Evolutionary conservation across 2,888 invertebrate genomes (phyloP), one percentile per base, ranked within the genome.

Genomic region (Hypomecis punctinalis): DNA sequence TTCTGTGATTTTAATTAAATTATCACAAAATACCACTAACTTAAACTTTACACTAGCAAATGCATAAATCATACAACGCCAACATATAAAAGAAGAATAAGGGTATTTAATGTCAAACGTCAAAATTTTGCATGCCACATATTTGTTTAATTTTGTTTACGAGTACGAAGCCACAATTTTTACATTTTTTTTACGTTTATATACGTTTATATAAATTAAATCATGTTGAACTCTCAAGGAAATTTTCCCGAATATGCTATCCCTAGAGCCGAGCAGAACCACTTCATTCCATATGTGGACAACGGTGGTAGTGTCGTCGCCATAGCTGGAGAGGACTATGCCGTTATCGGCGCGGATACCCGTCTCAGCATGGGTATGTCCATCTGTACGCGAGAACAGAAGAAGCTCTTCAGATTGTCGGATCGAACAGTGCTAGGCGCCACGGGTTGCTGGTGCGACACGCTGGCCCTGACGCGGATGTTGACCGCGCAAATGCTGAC

Each of bases 401-500:
- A 97, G 71, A 99, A 99, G 87, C 91, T 98, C 8, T 98, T 98
- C 80, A 93, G 95, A 71, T 88, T 99, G 74, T 97, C 98, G 0
- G 92, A 95, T 0, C 95, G 94, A 54, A 98, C 98, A 0, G 96
- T 99, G 43, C 93, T 99, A 10, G 99, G 98, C 0, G 97, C 98
- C 61, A 96, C 98, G 33, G 99, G 99, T 23, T 99, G 99, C 88
- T 99, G 99, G 97, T 99, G 99, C 80, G 99, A 99, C 90, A 97
- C 98, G 5, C 92, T 99, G 13, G 98, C 99, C 0, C 93, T 99
- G 53, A 98, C 98, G 8, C 95, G 97, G 72, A 92, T 98, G 69
- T 87, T 99, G 39, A 94, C 95, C 71, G 97, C 98, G 60, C 95
- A 98, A 63, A 96, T 99, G 95, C 98, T 97, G 93, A 98, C 99